These are phyloP conservation scores for Coelinius sp. DNA, from an alignment of 2,888 invertebrate genomes.

Conservation along the genomic window DNA sequence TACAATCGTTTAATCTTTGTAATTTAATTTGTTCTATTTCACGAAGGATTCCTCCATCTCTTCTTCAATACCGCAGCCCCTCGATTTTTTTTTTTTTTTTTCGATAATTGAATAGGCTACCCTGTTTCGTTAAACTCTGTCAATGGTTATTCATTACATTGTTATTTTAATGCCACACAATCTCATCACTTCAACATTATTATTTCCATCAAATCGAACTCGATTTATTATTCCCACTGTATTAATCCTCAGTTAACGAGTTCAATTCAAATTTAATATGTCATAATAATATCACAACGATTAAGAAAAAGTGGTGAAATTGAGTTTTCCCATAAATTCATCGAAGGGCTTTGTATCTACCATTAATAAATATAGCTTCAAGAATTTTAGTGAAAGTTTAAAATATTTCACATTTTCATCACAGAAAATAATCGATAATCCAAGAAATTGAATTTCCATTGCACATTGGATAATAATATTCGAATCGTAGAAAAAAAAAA, in stretches of 20 bases:
- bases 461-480: not conserved
- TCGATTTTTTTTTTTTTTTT: constrained; percentile 51
- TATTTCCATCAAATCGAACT: constrained; percentile 11
- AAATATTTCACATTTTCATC: not conserved
- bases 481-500: not conserved
- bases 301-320: not conserved
- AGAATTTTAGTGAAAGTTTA: not conserved
- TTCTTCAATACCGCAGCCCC: constrained; percentile 45
- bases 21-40: constrained; percentile 16
- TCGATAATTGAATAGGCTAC: constrained; percentile 69
- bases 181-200: constrained; percentile 12
- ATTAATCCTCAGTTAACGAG: not conserved
- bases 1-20: not conserved
- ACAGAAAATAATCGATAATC: not conserved
- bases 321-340: constrained; percentile 3
- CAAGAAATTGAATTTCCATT: not conserved
- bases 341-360: not conserved
- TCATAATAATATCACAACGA: constrained; percentile 10
- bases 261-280: not conserved
- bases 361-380: not conserved
- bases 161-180: constrained; percentile 33
- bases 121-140: constrained; percentile 68
- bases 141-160: constrained; percentile 55
- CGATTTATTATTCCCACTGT: not conserved
- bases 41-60: not conserved